phyloP scores from a whole-genome alignment of 2,113 vertebrate species.

The Brachyhypopomus occidentalis region DNA sequence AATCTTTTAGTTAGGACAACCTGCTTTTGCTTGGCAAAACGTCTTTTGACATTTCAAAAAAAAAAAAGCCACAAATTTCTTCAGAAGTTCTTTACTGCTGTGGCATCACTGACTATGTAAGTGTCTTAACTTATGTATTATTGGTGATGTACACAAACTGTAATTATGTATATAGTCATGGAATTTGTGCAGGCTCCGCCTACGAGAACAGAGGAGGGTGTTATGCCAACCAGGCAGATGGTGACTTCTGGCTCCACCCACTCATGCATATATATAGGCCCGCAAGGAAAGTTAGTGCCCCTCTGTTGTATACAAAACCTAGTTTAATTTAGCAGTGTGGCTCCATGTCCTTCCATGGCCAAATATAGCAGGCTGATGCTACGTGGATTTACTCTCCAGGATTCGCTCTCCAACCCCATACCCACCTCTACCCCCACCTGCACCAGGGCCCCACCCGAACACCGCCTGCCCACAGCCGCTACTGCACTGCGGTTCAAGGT shows the following conservation, averaged over 20 bases:
- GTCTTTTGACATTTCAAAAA: too few species aligned
- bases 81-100: neutral
- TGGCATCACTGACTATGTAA: neutral
- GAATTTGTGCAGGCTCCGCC: conserved; percentile 73
- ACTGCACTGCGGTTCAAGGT: conserved; percentile 81
- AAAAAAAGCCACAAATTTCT: neutral
- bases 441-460: conserved; percentile 74
- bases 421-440: neutral
- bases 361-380: neutral
- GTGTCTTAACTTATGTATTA: neutral
- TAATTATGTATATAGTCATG: conserved; percentile 74
- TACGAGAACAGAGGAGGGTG: conserved; percentile 82
- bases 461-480: conserved; percentile 78
- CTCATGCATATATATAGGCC: conserved; percentile 76
- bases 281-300: conserved; percentile 77
- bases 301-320: neutral
- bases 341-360: neutral
- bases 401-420: conserved; percentile 63
- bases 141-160: conserved; percentile 59
- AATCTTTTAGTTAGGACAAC: too few species aligned
- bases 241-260: conserved; percentile 81
- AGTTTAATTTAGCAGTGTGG: neutral
- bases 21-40: too few species aligned
- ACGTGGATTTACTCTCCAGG: conserved; percentile 62
- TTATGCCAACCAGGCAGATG: conserved; percentile 65